Evolutionary conservation across 2,113 vertebrate genomes (phyloP).

Genomic region (Gobiocypris rarus): DNA sequence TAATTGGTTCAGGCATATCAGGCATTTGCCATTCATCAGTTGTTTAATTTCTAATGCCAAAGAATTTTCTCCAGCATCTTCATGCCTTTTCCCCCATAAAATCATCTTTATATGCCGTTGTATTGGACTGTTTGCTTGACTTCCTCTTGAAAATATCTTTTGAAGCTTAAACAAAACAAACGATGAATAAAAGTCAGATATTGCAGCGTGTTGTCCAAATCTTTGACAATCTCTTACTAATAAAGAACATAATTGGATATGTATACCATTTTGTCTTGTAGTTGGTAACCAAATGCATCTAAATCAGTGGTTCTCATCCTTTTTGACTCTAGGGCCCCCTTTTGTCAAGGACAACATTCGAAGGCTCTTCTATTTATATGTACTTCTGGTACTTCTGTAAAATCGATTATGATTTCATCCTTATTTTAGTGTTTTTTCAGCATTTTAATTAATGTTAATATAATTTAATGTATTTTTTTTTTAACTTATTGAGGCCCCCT

Average conservation of each 20-base stretch:
- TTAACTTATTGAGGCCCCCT: too few relatives aligned
- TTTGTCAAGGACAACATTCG: too few relatives aligned
- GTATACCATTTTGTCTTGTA: too few relatives aligned
- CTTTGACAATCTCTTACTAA: not conserved
- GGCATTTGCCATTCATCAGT: not conserved
- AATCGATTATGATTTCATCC: too few relatives aligned
- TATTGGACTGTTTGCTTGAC: not conserved
- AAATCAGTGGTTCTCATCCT: too few relatives aligned
- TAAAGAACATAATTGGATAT: not conserved
- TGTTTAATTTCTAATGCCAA: slow-evolving; percentile 53
- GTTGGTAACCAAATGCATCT: too few relatives aligned
- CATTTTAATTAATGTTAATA: too few relatives aligned
- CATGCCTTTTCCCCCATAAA: slow-evolving; percentile 33
- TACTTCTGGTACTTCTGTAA: too few relatives aligned
- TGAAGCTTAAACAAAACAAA: not conserved
- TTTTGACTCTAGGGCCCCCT: too few relatives aligned
- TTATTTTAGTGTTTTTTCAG: too few relatives aligned
- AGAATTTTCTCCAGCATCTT: slow-evolving; percentile 38
- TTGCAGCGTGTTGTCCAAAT: not conserved
- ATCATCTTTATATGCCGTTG: not conserved
- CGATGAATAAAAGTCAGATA: slow-evolving; percentile 18
- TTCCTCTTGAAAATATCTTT: not conserved
- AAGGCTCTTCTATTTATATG: too few relatives aligned
- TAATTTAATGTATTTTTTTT: too few relatives aligned
- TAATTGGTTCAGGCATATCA: not conserved